A percentile compares a stretch with the other conserved stretches of the same genome.
Evolutionary conservation across 1,140 invertebrate species (phyloP).

Genomic region (Acromyrmex charruanus): DNA sequence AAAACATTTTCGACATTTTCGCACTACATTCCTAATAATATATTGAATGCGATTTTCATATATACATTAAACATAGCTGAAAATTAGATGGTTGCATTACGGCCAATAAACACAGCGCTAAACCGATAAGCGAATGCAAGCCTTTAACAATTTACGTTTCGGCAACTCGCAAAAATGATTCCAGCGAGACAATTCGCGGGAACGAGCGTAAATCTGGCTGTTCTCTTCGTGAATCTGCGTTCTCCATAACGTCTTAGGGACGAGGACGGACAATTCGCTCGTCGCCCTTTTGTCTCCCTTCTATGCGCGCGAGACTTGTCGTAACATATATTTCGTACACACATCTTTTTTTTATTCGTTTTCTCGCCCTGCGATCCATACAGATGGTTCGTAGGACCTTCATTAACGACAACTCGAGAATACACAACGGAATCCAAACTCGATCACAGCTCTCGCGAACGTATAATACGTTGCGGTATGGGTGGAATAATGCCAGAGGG

Average conservation of each 20-base stretch:
- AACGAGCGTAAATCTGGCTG: conserved; percentile 71
- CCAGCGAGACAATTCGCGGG: conserved; percentile 59
- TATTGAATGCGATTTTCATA: not conserved
- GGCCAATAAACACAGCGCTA: conserved; percentile 7
- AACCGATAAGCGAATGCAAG: conserved; percentile 39
- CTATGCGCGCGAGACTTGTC: conserved; percentile 66
- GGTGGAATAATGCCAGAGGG: conserved; percentile 58
- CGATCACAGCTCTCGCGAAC: conserved; percentile 81
- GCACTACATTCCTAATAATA: conserved; percentile 1
- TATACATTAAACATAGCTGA: not conserved
- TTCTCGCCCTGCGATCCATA: conserved; percentile 57
- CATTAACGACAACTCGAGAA: conserved; percentile 71
- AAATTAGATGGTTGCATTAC: not conserved
- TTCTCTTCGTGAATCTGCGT: conserved; percentile 65
- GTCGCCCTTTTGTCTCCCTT: conserved; percentile 40
- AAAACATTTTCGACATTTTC: not conserved
- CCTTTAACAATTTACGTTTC: conserved; percentile 62
- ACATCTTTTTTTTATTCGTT: conserved; percentile 31
- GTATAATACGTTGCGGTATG: conserved; percentile 63
- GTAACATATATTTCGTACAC: conserved; percentile 63
- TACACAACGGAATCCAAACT: conserved; percentile 74
- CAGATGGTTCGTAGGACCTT: conserved; percentile 47
- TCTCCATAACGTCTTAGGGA: conserved; percentile 49
- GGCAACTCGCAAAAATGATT: conserved; percentile 55
- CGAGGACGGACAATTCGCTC: conserved; percentile 57